These are phyloP conservation scores for Pollimyrus isidori DNA, from an alignment of 2,113 vertebrate species.

Conservation along the genomic window DNA sequence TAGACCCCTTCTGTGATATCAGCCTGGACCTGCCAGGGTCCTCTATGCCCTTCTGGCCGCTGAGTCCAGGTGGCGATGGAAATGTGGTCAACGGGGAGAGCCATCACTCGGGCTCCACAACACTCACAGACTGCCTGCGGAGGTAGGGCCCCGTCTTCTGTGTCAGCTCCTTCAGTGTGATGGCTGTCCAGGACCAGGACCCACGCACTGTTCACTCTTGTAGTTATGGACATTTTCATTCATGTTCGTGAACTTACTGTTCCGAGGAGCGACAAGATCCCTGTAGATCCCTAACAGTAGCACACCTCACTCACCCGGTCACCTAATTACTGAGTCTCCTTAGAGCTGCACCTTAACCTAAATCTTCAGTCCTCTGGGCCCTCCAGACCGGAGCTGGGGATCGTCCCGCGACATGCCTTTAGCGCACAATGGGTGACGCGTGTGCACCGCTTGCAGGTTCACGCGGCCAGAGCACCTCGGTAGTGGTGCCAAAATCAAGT, in stretches of 20 bases:
- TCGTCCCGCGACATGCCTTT: background rate
- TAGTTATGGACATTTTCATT: background rate
- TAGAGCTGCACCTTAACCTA: background rate
- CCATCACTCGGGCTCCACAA: slow-evolving; percentile 84
- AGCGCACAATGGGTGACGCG: background rate
- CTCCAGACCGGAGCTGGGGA: background rate
- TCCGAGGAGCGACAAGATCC: background rate
- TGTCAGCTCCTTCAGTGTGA: background rate
- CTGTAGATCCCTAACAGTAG: background rate
- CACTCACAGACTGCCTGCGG: slow-evolving; percentile 93
- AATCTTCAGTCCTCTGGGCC: background rate
- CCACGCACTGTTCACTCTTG: background rate
- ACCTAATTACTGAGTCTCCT: background rate
- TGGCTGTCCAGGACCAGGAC: background rate
- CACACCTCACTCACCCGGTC: background rate
- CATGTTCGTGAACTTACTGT: background rate
- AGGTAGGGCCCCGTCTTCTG: slow-evolving; percentile 58
- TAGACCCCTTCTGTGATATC: slow-evolving; percentile 99
- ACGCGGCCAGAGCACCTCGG: slow-evolving; percentile 95
- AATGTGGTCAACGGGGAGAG: slow-evolving; percentile 89
- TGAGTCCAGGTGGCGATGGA: slow-evolving; percentile 89
- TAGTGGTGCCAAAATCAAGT: slow-evolving; percentile 99
- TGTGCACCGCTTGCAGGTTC: slow-evolving; percentile 61
- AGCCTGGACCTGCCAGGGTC: slow-evolving; percentile 95
- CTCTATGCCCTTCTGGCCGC: slow-evolving; percentile 94